phyloP scores from a whole-genome alignment of 1,140 invertebrate species.

The Habropoda laboriosa region DNA sequence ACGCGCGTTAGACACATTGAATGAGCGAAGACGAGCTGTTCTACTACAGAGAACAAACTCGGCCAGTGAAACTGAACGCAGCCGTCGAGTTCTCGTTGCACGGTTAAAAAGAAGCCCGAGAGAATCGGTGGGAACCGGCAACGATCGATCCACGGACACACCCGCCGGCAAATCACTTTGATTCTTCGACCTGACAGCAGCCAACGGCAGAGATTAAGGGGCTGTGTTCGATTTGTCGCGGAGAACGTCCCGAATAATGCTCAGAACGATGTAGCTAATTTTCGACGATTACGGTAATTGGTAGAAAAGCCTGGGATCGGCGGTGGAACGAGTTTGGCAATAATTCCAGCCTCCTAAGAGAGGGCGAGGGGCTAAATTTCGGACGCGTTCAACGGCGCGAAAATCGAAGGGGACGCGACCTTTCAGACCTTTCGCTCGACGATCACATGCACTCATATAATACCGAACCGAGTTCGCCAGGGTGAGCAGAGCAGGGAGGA shows the following conservation, averaged over 20 bases:
- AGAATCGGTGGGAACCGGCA: no score
- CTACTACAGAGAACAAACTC: slow-evolving; percentile 33
- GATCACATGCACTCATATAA: slow-evolving; percentile 20
- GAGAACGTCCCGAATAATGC: no score
- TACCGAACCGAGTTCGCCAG: not conserved
- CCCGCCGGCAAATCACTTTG: no score
- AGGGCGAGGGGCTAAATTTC: not conserved
- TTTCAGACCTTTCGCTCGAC: not conserved
- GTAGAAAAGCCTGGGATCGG: no score
- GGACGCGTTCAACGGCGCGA: not conserved
- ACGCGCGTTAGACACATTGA: slow-evolving; percentile 33
- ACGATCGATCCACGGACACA: no score
- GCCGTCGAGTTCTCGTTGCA: not conserved
- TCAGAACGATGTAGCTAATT: no score
- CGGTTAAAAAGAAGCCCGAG: not conserved
- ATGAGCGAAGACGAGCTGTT: not conserved
- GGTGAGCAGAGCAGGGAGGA: not conserved
- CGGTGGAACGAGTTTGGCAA: not conserved
- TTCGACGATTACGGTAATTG: no score
- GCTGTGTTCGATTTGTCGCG: no score
- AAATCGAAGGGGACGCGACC: slow-evolving; percentile 12
- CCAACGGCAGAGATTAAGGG: not conserved
- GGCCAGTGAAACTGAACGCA: not conserved
- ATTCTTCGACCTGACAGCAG: no score
- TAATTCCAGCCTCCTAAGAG: no score